phyloP scores from a whole-genome alignment of 2,113 vertebrate genomes.

The Panthera uncia region DNA sequence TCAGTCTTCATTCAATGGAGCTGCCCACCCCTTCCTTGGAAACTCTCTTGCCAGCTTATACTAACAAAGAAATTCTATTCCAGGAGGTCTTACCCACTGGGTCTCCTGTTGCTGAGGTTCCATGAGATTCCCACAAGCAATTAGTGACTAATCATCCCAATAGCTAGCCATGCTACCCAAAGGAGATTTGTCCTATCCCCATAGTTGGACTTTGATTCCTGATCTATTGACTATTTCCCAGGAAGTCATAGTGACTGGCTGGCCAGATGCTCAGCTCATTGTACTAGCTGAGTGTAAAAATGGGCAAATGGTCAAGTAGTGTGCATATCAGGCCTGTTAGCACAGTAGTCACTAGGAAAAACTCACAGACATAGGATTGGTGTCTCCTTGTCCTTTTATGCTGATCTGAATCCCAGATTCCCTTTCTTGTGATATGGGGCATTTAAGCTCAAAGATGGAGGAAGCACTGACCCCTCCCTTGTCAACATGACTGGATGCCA shows the following conservation, averaged over 20 bases:
- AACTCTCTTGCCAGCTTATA: not conserved
- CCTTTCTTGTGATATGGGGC: not conserved
- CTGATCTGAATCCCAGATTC: not conserved
- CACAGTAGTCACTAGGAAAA: not conserved
- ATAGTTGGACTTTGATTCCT: not conserved
- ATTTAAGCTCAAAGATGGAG: not conserved
- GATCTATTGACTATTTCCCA: not conserved
- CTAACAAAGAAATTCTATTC: not conserved
- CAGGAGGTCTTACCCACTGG: not conserved
- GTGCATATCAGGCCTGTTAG: not conserved
- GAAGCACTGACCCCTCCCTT: not conserved
- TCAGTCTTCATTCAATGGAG: not conserved
- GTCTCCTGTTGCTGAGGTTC: not conserved
- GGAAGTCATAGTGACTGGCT: not conserved
- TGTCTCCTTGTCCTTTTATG: not conserved
- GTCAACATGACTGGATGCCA: not conserved
- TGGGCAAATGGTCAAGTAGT: not conserved
- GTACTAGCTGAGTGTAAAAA: not conserved
- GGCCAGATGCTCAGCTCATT: not conserved
- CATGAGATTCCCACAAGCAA: not conserved
- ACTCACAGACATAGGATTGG: not conserved
- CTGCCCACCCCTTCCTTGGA: not conserved
- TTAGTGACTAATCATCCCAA: not conserved
- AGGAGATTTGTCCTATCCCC: not conserved
- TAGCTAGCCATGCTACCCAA: not conserved